Percentiles rank a stretch among this genome's conserved stretches.
Evolutionary conservation across 2,113 vertebrate species (phyloP).

Genomic region (Hippolais icterina): DNA sequence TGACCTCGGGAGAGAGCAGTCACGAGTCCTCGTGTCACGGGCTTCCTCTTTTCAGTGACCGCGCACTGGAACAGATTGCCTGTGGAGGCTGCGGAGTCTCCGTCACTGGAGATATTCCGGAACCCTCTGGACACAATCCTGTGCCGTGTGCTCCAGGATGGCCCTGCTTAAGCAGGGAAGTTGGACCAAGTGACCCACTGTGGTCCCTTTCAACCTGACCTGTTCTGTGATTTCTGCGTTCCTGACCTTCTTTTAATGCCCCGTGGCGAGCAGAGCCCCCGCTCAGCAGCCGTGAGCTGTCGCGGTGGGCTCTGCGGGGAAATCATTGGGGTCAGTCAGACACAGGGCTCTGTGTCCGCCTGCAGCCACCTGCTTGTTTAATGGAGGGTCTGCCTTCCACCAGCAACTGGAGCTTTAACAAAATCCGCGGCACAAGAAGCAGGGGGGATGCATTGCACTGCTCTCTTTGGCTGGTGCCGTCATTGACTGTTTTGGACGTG

Average conservation of each 20-base stretch:
- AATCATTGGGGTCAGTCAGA: rapidly evolving
- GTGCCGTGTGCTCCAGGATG: neutral
- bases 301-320: rapidly evolving
- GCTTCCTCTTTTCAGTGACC: neutral
- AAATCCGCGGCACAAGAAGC: rapidly evolving
- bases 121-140: neutral
- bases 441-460: neutral
- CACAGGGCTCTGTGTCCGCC: neutral
- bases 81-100: neutral
- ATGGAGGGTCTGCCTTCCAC: neutral
- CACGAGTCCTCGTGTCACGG: neutral
- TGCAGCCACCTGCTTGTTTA: too few species aligned
- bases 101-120: neutral
- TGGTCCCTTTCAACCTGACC: neutral
- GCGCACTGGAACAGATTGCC: neutral
- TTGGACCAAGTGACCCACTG: neutral
- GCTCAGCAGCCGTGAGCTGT: neutral
- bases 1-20: neutral
- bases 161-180: neutral
- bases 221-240: neutral
- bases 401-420: neutral
- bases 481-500: rapidly evolving
- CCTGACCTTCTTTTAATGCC: rapidly evolving
- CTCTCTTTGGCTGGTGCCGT: neutral
- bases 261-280: neutral